Evolutionary conservation across 1,140 invertebrate genomes (phyloP).

Genomic region (Vanessa tameamea): DNA sequence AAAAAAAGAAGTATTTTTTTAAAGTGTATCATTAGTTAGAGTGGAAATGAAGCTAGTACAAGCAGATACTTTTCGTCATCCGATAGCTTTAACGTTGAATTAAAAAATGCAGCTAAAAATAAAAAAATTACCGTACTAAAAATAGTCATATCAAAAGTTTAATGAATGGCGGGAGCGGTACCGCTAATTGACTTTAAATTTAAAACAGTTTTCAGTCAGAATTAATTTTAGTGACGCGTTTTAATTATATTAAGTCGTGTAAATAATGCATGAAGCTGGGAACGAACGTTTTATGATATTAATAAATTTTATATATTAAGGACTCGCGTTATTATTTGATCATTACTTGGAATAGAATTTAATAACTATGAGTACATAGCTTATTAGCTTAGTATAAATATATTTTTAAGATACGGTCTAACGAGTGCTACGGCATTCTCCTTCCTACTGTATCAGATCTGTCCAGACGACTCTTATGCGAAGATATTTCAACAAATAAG

Average conservation of each 20-base stretch:
- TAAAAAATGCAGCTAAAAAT: conserved; percentile 5
- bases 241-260: conserved; percentile 38
- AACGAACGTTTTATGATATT: conserved; percentile 6
- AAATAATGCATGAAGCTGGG: conserved; percentile 32
- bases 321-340: neutral
- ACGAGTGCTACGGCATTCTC: no score
- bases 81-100: neutral
- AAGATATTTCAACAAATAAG: no score
- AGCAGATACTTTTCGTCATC: neutral
- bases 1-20: neutral
- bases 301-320: neutral
- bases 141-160: conserved; percentile 22
- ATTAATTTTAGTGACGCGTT: conserved; percentile 40
- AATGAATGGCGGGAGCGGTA: conserved; percentile 17
- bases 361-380: no score
- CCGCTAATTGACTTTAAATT: conserved; percentile 44
- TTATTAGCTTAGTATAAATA: no score
- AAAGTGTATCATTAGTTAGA: neutral
- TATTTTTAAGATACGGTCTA: no score
- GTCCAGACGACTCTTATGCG: no score
- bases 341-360: no score
- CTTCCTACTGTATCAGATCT: no score
- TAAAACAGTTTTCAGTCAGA: conserved; percentile 26
- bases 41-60: conserved; percentile 5
- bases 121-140: conserved; percentile 12